Conservation (phyloP, 2,797 vertebrate species). For the Notamacropus eugenii region DNA sequence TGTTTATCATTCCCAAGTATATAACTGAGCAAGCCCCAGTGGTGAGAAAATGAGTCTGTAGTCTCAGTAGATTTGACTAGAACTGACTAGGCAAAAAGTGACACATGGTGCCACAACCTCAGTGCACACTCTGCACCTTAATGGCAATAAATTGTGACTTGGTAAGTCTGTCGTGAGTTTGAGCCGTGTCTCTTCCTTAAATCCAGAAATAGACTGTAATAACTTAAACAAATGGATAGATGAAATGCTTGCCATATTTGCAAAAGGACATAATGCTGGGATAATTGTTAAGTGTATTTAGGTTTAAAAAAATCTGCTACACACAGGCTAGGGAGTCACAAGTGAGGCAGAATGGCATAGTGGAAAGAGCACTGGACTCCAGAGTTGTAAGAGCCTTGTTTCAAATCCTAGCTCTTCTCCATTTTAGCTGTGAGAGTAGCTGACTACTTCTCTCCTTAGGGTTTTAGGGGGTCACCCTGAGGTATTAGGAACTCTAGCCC, state of each 20-base stretch:
- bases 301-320: not conserved
- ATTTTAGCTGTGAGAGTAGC: not conserved
- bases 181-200: not conserved
- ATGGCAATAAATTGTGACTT: not conserved
- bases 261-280: not conserved
- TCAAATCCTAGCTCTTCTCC: not conserved
- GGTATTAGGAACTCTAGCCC: not conserved
- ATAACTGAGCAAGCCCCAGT: not conserved
- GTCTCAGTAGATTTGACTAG: not conserved
- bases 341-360: not conserved
- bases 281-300: not conserved
- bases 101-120: not conserved
- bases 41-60: not conserved
- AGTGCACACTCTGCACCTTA: not conserved
- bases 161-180: not conserved
- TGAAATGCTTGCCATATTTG: not conserved
- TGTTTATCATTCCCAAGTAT: not conserved
- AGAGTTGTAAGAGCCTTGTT: not conserved
- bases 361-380: not conserved
- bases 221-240: not conserved
- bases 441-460: not conserved
- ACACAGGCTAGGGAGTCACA: not conserved
- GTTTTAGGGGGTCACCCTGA: not conserved
- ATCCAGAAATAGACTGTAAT: not conserved
- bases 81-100: not conserved